Percentiles rank a stretch among this genome's conserved stretches.
phyloP scores from a whole-genome alignment of 2,797 vertebrate species.

The Phataginus tetradactyla region DNA sequence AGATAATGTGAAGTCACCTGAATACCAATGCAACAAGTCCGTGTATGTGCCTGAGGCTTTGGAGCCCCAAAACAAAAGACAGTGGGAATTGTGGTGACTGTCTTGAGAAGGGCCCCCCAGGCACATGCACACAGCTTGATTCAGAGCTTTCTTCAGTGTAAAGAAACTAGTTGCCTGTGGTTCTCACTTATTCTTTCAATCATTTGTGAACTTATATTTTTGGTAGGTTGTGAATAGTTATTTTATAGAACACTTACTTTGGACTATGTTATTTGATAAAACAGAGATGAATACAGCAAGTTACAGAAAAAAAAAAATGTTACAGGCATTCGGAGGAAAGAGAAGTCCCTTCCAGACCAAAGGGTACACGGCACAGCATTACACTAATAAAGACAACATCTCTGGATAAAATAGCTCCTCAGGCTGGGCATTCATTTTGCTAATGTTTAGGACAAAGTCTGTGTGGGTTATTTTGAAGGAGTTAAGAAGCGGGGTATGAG shows the following conservation, averaged over 20 bases:
- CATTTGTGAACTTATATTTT: neutral
- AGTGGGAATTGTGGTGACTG: neutral
- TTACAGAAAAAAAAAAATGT: neutral
- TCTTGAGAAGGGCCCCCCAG: neutral
- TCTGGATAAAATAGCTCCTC: neutral
- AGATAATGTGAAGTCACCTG: accelerated
- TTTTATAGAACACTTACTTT: neutral
- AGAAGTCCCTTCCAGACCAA: neutral
- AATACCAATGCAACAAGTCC: neutral
- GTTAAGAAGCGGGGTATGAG: neutral
- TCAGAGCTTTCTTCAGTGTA: neutral
- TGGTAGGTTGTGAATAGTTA: neutral
- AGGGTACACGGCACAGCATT: neutral
- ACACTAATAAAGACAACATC: neutral
- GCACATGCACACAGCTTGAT: neutral
- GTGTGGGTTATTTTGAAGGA: neutral
- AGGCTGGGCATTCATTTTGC: neutral
- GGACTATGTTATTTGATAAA: neutral
- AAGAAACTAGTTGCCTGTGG: neutral
- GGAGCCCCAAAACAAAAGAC: neutral
- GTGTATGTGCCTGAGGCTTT: neutral
- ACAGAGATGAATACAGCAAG: neutral
- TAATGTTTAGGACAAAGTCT: neutral
- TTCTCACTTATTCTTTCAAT: neutral
- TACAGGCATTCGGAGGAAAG: neutral